Percentiles rank a stretch among this genome's conserved stretches.
phyloP scores from a whole-genome alignment of 2,888 invertebrate genomes.

The Caenorhabditis plicata region DNA sequence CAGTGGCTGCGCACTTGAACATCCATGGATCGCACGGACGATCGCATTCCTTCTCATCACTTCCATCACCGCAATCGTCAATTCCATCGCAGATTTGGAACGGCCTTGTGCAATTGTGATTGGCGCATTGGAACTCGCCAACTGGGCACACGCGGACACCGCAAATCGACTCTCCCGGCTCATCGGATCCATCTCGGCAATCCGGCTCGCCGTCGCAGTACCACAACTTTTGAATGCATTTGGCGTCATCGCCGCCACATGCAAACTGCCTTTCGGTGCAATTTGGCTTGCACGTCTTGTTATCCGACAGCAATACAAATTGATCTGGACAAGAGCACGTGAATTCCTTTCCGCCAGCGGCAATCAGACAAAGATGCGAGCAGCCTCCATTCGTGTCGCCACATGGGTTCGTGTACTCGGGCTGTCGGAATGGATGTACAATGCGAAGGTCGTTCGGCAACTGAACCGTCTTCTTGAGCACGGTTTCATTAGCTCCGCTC shows the following conservation, averaged over 20 bases:
- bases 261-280: slow-evolving; percentile 86
- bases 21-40: slow-evolving; percentile 65
- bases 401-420: slow-evolving; percentile 84
- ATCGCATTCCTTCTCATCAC: slow-evolving; percentile 64
- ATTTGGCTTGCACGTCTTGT: slow-evolving; percentile 70
- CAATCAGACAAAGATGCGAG: slow-evolving; percentile 88
- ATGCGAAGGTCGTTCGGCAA: slow-evolving; percentile 64
- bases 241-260: slow-evolving; percentile 74
- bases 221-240: slow-evolving; percentile 82
- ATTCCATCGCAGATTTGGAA: slow-evolving; percentile 71
- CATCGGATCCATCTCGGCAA: slow-evolving; percentile 95
- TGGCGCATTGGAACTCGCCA: slow-evolving; percentile 92
- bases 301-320: slow-evolving; percentile 73
- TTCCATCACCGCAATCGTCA: slow-evolving; percentile 64
- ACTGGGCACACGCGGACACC: slow-evolving; percentile 62
- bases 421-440: slow-evolving; percentile 71
- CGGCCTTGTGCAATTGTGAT: slow-evolving; percentile 86
- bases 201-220: slow-evolving; percentile 71
- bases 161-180: slow-evolving; percentile 68
- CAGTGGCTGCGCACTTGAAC: slow-evolving; percentile 69
- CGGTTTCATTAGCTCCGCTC: slow-evolving; percentile 70
- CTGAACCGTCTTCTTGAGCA: slow-evolving; percentile 61
- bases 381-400: slow-evolving; percentile 90
- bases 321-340: slow-evolving; percentile 91
- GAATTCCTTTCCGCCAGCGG: slow-evolving; percentile 71